A percentile compares a stretch with the other conserved stretches of the same genome.
Conservation (phyloP, 2,888 invertebrate genomes). For the Tachystola acroxantha region DNA sequence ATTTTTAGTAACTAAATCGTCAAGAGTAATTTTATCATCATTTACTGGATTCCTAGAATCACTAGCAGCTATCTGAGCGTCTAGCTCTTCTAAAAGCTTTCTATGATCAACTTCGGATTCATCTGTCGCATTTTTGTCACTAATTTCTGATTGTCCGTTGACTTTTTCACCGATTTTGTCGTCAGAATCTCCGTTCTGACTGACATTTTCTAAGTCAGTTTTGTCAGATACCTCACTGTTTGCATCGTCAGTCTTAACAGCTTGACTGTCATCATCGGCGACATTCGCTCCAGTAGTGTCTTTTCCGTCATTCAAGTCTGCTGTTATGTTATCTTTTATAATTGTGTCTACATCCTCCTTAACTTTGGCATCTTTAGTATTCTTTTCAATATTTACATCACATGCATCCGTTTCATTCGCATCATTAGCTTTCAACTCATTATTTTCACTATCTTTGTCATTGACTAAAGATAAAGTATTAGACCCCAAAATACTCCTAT, state of each 20-base stretch:
- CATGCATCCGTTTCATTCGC: neutral
- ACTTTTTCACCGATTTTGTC: neutral
- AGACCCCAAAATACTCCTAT: slow-evolving; percentile 14
- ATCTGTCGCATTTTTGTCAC: too few relatives aligned
- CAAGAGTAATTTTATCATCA: slow-evolving; percentile 9
- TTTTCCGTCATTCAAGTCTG: neutral
- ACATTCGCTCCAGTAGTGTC: neutral
- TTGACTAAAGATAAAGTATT: slow-evolving; percentile 3
- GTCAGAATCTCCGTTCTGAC: neutral
- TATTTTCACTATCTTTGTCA: slow-evolving; percentile 1
- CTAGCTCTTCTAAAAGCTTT: neutral
- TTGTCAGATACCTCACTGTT: neutral
- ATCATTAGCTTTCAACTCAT: neutral
- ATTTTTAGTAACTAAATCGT: slow-evolving; percentile 10
- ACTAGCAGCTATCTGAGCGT: neutral
- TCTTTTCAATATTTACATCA: neutral
- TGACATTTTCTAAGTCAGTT: neutral
- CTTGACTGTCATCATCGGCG: neutral
- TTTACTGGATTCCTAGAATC: neutral
- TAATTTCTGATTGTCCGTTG: neutral
- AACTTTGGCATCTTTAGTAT: neutral
- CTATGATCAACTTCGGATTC: neutral
- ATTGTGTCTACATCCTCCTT: neutral
- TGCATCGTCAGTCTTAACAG: neutral
- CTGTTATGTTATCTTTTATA: neutral